These are phyloP conservation scores for Pegea sp. DNA, from an alignment of 23 tunicate species.

Conservation along the genomic window DNA sequence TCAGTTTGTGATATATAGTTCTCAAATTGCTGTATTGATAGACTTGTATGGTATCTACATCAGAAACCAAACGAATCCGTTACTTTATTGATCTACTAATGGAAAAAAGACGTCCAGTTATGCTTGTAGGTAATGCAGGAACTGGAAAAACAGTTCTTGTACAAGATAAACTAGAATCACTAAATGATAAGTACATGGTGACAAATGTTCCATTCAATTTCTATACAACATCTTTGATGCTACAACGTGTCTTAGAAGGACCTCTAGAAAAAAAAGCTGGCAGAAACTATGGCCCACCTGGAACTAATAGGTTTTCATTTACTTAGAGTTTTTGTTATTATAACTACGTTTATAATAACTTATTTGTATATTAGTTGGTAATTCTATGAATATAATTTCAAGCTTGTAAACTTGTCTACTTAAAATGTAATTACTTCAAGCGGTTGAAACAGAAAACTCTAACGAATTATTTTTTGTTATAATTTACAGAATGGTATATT, in stretches of 20 bases:
- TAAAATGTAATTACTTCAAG: neutral
- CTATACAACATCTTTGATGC: slow-evolving; percentile 92
- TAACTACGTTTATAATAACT: neutral
- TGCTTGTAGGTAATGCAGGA: slow-evolving; percentile 97
- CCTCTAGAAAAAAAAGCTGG: slow-evolving; percentile 99
- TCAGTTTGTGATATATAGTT: neutral
- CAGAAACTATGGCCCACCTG: slow-evolving; percentile 95
- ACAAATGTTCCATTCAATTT: slow-evolving; percentile 95
- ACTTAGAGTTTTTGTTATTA: neutral
- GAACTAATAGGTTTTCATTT: slow-evolving; percentile 44
- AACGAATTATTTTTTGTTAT: neutral
- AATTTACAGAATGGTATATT: slow-evolving; percentile 50
- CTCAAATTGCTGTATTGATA: neutral
- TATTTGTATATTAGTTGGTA: neutral
- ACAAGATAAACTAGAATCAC: slow-evolving; percentile 62
- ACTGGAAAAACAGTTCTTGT: slow-evolving; percentile 89
- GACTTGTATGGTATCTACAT: slow-evolving; percentile 97
- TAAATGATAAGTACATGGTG: slow-evolving; percentile 79
- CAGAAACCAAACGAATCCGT: slow-evolving; percentile 87
- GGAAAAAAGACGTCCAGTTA: slow-evolving; percentile 84
- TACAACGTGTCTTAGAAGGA: slow-evolving; percentile 86
- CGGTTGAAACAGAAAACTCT: neutral
- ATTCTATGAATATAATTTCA: neutral
- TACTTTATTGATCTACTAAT: slow-evolving; percentile 89
- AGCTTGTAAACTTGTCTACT: neutral